Conservation (phyloP, 2,888 invertebrate genomes). For the Campoletis raptor region DNA sequence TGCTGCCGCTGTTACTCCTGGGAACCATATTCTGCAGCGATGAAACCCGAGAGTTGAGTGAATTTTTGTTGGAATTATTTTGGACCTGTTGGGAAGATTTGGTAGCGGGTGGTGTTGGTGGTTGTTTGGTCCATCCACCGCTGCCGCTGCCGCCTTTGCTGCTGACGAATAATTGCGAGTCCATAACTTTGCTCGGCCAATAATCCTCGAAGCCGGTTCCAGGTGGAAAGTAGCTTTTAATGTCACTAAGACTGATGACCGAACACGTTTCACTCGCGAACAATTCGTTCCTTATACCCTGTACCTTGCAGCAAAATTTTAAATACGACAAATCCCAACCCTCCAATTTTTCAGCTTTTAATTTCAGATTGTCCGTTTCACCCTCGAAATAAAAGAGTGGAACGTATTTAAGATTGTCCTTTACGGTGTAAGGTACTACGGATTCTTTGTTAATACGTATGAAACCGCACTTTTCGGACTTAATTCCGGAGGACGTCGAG, state of each 20-base stretch:
- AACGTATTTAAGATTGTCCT: slow-evolving; percentile 94
- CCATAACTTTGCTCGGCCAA: slow-evolving; percentile 96
- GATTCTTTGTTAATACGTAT: slow-evolving; percentile 97
- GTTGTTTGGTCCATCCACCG: slow-evolving; percentile 93
- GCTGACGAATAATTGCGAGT: slow-evolving; percentile 91
- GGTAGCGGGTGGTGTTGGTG: slow-evolving; percentile 88
- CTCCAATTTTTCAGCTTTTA: slow-evolving; percentile 94
- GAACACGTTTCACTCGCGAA: slow-evolving; percentile 96
- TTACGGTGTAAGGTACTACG: slow-evolving; percentile 96
- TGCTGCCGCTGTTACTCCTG: slow-evolving; percentile 75
- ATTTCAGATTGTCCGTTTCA: slow-evolving; percentile 95
- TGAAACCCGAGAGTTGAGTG: slow-evolving; percentile 76
- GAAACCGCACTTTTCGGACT: slow-evolving; percentile 93
- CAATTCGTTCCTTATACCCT: slow-evolving; percentile 95
- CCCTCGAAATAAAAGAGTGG: slow-evolving; percentile 96
- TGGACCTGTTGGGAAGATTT: slow-evolving; percentile 83
- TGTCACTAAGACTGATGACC: slow-evolving; percentile 95
- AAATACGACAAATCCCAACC: slow-evolving; percentile 97
- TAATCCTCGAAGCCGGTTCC: slow-evolving; percentile 96
- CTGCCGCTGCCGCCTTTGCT: slow-evolving; percentile 87
- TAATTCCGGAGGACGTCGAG: slow-evolving; percentile 80
- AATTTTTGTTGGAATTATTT: slow-evolving; percentile 79
- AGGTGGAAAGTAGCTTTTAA: slow-evolving; percentile 95
- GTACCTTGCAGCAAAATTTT: slow-evolving; percentile 97
- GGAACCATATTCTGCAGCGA: slow-evolving; percentile 76